Percentiles rank a stretch among this genome's conserved stretches.
These are phyloP conservation scores for Yponomeuta plumbellus DNA, from an alignment of 2,888 invertebrate genomes.

Conservation along the genomic window DNA sequence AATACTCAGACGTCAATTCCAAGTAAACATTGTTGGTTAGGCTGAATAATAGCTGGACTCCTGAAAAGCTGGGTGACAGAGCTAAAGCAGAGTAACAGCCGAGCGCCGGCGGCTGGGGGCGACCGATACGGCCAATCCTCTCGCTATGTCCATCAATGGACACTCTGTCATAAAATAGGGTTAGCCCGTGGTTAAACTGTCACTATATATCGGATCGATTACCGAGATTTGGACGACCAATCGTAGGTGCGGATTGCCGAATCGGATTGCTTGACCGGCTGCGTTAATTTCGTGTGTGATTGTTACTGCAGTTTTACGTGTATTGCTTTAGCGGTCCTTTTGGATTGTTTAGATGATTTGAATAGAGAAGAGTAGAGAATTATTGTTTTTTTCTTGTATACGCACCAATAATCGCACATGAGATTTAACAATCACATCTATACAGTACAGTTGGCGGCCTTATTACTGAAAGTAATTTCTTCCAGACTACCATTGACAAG, in stretches of 20 bases:
- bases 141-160: conserved; percentile 35
- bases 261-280: background rate
- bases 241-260: background rate
- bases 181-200: conserved; percentile 28
- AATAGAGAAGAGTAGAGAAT: no score
- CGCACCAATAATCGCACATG: no score
- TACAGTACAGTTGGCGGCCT: no score
- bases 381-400: no score
- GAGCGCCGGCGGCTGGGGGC: conserved; percentile 26
- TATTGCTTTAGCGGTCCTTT: background rate
- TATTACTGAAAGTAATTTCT: no score
- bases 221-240: conserved; percentile 11
- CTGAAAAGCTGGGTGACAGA: no score
- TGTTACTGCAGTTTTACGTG: background rate
- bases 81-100: conserved; percentile 1
- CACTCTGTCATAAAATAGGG: conserved; percentile 35
- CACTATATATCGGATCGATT: conserved; percentile 19
- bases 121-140: conserved; percentile 37
- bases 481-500: no score
- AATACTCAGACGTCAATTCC: no score
- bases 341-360: no score
- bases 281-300: background rate
- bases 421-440: no score
- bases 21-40: no score
- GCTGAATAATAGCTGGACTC: no score